Conservation (phyloP, 2,888 invertebrate species). For the Cephus pygmeus region DNA sequence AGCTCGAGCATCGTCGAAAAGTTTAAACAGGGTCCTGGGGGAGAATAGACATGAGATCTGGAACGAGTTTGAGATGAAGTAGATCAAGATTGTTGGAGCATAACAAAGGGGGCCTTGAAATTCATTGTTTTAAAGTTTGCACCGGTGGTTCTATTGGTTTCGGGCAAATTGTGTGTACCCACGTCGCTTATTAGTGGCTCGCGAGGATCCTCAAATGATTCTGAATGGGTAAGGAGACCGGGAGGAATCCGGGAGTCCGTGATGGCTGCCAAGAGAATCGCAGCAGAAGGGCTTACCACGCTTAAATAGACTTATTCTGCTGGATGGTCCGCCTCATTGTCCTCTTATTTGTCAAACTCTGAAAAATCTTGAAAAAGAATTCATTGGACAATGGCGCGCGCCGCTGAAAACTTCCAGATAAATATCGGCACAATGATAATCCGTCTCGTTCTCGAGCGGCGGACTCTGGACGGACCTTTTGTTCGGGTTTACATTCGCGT, state of each 20-base stretch:
- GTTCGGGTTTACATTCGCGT: constrained; percentile 34
- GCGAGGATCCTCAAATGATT: not conserved
- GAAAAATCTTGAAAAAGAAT: constrained; percentile 32
- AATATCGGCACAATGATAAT: constrained; percentile 58
- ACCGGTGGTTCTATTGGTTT: not conserved
- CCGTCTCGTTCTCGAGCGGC: constrained; percentile 36
- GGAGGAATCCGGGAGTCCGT: not conserved
- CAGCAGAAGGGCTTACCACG: constrained; percentile 15
- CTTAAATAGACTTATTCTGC: constrained; percentile 41
- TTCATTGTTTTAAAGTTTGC: not conserved
- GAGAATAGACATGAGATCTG: not conserved
- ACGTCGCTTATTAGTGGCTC: not conserved
- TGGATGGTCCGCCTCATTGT: constrained; percentile 34
- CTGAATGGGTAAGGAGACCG: not conserved
- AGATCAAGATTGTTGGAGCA: not conserved
- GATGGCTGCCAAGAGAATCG: constrained; percentile 9
- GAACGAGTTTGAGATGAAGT: not conserved
- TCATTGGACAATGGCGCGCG: constrained; percentile 30
- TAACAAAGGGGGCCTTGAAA: not conserved
- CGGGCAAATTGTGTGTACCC: not conserved
- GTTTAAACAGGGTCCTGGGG: not conserved
- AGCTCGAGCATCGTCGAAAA: not conserved
- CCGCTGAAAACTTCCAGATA: constrained; percentile 48
- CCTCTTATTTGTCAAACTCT: constrained; percentile 39
- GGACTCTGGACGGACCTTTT: constrained; percentile 24